These are phyloP conservation scores for Pachycephus smyrnensis DNA, from an alignment of 2,888 invertebrate species.

Conservation along the genomic window DNA sequence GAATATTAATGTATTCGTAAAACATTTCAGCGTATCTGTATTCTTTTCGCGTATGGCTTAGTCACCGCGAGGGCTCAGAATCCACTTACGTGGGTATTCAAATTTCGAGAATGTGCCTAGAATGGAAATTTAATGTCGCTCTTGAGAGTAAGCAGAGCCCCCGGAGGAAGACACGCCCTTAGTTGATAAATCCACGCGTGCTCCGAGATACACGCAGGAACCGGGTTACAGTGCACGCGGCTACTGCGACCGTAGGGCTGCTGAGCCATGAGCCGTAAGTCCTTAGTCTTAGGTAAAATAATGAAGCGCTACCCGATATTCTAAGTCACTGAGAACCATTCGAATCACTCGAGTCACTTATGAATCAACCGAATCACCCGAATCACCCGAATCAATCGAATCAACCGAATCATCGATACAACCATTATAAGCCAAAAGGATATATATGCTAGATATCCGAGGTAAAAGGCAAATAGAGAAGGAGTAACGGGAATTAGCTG, in stretches of 20 bases:
- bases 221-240: no score
- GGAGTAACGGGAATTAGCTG: conserved; percentile 30
- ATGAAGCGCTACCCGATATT: no score
- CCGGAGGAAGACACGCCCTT: conserved; percentile 14
- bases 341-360: no score
- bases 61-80: conserved; percentile 50
- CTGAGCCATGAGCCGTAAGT: no score
- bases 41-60: conserved; percentile 64
- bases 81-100: conserved; percentile 60
- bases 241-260: no score
- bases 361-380: no score
- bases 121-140: conserved; percentile 43
- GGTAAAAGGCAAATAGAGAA: conserved; percentile 17
- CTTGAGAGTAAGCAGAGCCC: conserved; percentile 6
- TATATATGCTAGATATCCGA: conserved; percentile 1
- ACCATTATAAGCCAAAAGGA: not conserved
- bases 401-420: no score
- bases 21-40: conserved; percentile 53
- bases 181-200: conserved; percentile 4
- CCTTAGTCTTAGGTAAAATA: no score
- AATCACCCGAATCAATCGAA: no score
- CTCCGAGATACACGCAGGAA: no score
- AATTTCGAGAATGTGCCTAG: conserved; percentile 60
- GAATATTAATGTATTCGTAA: conserved; percentile 62
- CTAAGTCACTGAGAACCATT: no score